Base-by-base conservation (phyloP, 2,113 vertebrate genomes). In the Eupsittula cactorum region DNA sequence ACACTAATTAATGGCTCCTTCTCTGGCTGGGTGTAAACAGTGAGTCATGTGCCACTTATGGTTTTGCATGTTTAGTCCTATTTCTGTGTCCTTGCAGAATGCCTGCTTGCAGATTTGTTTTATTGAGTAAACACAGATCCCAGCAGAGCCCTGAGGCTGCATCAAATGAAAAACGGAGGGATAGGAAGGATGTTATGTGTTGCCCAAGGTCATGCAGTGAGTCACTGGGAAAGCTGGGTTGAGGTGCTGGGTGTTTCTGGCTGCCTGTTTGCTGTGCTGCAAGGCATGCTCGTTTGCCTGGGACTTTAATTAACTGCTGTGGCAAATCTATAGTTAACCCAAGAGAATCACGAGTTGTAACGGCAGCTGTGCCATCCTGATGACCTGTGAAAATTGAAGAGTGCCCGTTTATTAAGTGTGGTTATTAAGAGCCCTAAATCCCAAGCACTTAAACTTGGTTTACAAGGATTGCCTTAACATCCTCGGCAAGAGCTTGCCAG, bases 1-100 rank as follows among this genome's bases (percentile, higher is more conserved):
- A 69, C 78, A 9, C 69, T 92, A 96, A 95, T 96, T 96, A 94
- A 91, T 46, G 86, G 65, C 92, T 96, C 53, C 83, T 76, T 86
- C 69, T 69, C 91, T n/a, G 70, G 16, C 86, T 87, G 86, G 83
- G n/a, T 87, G 83, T 96, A 96, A 96, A 93, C 88, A 97, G 88
- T 96, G 92, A 96, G 84, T 97, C 95, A 96, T 96, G 95, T 93
- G 95, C 92, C 86, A 94, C 84, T 91, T 94, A 62, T 27, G 95
- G 95, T 24, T 92, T 90, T 95, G 92, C 86, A 91, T 95, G 96
- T 92, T 96, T 93, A 11, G 95, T 95, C 95, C 81, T 96, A 94
- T 92, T 97, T 88, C 93, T 79, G 93, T 65, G 82, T 42, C 5
- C 84, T 35, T 49, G 78, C 82, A 84, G 86, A 70, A 67, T 29